Percentiles rank a stretch among this genome's conserved stretches.
These are phyloP conservation scores for rabbit (Oryctolagus cuniculus) DNA, from an alignment of 2,113 vertebrate species.

Conservation along the genomic window mOryCun1.1 NC_091432.1:200007501-200008000, in stretches of 20 bases:
- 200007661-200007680: background rate
- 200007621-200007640: background rate
- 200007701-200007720: background rate
- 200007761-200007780: background rate
- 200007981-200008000: slow-evolving; percentile 1
- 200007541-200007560: too few relatives aligned
- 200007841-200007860: background rate
- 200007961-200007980: background rate
- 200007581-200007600: too few relatives aligned
- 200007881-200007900: background rate
- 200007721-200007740: background rate
- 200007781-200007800: background rate
- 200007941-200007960: background rate
- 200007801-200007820: slow-evolving; percentile 44
- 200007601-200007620: too few relatives aligned
- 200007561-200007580: too few relatives aligned
- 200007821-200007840: background rate
- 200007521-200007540: too few relatives aligned
- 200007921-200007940: slow-evolving; percentile 47
- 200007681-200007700: slow-evolving; percentile 3
- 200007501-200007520: too few relatives aligned
- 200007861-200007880: background rate
- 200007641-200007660: background rate
- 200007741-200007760: slow-evolving; percentile 13
- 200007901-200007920: slow-evolving; percentile 29